A percentile compares a stretch with the other conserved stretches of the same genome.
These are phyloP conservation scores for Anableps anableps DNA, from an alignment of 2,797 vertebrate genomes.

Conservation along the genomic window DNA sequence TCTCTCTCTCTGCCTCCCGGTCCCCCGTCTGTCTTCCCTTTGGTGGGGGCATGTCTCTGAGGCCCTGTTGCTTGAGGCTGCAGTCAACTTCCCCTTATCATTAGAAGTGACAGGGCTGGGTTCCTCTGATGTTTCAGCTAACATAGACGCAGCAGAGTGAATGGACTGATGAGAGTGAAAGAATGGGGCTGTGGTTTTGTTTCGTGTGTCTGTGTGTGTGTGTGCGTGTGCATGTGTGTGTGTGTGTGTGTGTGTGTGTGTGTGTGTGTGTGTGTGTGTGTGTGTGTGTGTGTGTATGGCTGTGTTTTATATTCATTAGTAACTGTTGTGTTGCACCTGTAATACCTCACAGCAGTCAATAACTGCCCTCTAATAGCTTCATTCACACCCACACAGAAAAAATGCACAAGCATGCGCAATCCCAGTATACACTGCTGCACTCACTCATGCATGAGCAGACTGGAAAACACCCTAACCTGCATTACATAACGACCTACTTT, in stretches of 20 bases:
- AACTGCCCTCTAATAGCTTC: conserved; percentile 54
- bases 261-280: conserved; percentile 15
- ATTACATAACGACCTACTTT: conserved; percentile 74
- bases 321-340: conserved; percentile 54
- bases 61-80: conserved; percentile 61
- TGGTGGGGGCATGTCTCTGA: conserved; percentile 65
- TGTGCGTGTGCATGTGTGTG: conserved; percentile 9
- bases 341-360: conserved; percentile 41
- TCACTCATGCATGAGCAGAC: conserved; percentile 55
- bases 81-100: conserved; percentile 71
- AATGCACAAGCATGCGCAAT: conserved; percentile 35
- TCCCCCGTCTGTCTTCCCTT: conserved; percentile 44
- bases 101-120: conserved; percentile 71
- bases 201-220: conserved; percentile 7
- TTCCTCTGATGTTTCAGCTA: conserved; percentile 69
- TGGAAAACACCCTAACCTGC: conserved; percentile 77
- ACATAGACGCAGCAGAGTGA: conserved; percentile 57
- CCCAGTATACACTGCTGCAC: conserved; percentile 23
- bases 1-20: conserved; percentile 26
- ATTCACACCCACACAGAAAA: conserved; percentile 37
- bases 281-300: conserved; percentile 13
- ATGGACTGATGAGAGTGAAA: conserved; percentile 59
- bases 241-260: conserved; percentile 9
- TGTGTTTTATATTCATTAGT: conserved; percentile 41
- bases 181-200: conserved; percentile 22